Base-by-base conservation (phyloP, 2,888 invertebrate species). In the Eumerus sabulonum region DNA sequence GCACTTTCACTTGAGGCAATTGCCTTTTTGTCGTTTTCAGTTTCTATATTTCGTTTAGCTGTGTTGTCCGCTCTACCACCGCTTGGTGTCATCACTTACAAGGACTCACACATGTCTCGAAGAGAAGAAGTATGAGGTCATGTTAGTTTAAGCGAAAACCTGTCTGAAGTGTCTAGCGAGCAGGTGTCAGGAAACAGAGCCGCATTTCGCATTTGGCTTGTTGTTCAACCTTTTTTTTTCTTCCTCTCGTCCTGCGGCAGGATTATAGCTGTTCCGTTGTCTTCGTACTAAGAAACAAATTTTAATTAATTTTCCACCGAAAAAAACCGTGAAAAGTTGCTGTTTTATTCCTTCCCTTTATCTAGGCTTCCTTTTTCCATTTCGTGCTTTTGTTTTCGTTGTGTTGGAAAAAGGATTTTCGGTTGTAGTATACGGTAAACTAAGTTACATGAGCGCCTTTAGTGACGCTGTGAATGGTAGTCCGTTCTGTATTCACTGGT, bases 241-340 rank as follows among this genome's bases (percentile, higher is more conserved):
- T 18, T 35, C 13, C 14, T 56, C 19, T 27, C 40, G 35, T 19
- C 53, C 44, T 72, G 72, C 56, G 50, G 57, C 57, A 60, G 79
- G 74, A 79, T 79, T 79, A 79, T n/a, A n/a, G n/a, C n/a, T n/a
- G n/a, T 74, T 74, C 68, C 64, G 59, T 59, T 72, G 50, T 64
- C 36, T 40, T 63, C 47, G 38, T 51, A 60, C 53, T 68, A 79
- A 74, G 68, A 79, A 77, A 79, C 79, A 79, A 79, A 74, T 74
- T 79, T 79, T 79, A 79, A 79, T 79, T 79, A 79, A 74, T 79
- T 79, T 74, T 79, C 63, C 68, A 42, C 63, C 66, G 44, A 73
- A 74, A 74, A 76, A 62, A 40, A n/a, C n/a, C n/a, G 53, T 60
- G 47, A 40, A 40, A 62, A 45, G n/a, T 51, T 47, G 11, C n/a